A percentile compares a stretch with the other conserved stretches of the same genome.
phyloP scores from a whole-genome alignment of 2,888 invertebrate species.

The Lycia hirtaria region DNA sequence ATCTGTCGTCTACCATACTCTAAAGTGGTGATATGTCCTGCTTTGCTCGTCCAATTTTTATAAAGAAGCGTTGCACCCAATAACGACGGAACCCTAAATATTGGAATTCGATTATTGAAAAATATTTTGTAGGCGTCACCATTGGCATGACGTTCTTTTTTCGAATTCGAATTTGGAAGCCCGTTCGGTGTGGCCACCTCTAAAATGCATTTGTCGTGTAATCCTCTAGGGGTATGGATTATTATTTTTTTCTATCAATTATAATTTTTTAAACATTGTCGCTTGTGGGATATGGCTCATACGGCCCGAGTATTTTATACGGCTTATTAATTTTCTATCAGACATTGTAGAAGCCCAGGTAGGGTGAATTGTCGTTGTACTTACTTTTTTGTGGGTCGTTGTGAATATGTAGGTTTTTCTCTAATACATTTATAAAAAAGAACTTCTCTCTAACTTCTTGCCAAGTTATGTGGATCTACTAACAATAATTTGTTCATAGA shows the following conservation, averaged over 20 bases:
- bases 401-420: not conserved
- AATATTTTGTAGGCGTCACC: slow-evolving; percentile 52
- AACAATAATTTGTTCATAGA: too few species aligned
- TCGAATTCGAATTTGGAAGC: slow-evolving; percentile 69
- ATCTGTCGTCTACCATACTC: too few species aligned
- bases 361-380: slow-evolving; percentile 29
- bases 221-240: slow-evolving; percentile 81
- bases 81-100: slow-evolving; percentile 41
- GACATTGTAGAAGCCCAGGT: slow-evolving; percentile 58
- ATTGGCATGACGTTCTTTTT: slow-evolving; percentile 49
- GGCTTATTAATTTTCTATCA: slow-evolving; percentile 74
- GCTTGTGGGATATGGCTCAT: slow-evolving; percentile 74
- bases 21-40: too few species aligned
- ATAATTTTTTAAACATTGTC: slow-evolving; percentile 72
- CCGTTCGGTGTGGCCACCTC: slow-evolving; percentile 77
- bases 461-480: too few species aligned
- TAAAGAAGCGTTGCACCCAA: not conserved
- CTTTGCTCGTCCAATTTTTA: too few species aligned
- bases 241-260: slow-evolving; percentile 70
- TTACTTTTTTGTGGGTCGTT: slow-evolving; percentile 5
- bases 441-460: too few species aligned
- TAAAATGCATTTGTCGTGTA: slow-evolving; percentile 84
- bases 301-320: slow-evolving; percentile 64
- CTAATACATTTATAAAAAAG: not conserved
- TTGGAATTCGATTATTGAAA: slow-evolving; percentile 48